Evolutionary conservation across 1,140 invertebrate species (phyloP).

Genomic region (Watersipora subatra): DNA sequence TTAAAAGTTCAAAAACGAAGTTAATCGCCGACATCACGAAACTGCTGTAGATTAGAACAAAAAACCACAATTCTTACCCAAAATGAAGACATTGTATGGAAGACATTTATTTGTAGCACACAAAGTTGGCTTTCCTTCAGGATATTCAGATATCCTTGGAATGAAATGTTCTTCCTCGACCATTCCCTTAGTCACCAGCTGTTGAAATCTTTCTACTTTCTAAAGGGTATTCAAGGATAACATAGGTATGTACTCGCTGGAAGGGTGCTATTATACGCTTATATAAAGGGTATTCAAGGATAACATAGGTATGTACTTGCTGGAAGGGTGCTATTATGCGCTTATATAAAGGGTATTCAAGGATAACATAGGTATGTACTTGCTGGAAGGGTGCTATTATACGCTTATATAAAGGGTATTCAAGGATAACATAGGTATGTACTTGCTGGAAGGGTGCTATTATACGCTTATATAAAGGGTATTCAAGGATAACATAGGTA

Average conservation of each 20-base stretch:
- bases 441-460: too few species aligned
- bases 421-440: too few species aligned
- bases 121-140: background rate
- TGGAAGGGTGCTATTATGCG: background rate
- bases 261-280: background rate
- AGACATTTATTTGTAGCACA: background rate
- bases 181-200: background rate
- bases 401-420: too few species aligned
- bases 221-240: background rate
- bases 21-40: too few species aligned
- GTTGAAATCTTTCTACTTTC: background rate
- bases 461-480: too few species aligned
- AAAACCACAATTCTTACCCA: background rate
- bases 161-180: background rate
- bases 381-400: too few species aligned
- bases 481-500: too few species aligned
- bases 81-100: background rate
- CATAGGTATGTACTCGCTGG: background rate
- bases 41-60: background rate
- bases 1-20: too few species aligned
- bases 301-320: background rate
- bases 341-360: background rate
- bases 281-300: background rate
- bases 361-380: too few species aligned
- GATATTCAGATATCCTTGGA: background rate